Evolutionary conservation across 2,113 vertebrate genomes (phyloP), one percentile per base, ranked within the genome.

Genomic region (Alces alces): DNA sequence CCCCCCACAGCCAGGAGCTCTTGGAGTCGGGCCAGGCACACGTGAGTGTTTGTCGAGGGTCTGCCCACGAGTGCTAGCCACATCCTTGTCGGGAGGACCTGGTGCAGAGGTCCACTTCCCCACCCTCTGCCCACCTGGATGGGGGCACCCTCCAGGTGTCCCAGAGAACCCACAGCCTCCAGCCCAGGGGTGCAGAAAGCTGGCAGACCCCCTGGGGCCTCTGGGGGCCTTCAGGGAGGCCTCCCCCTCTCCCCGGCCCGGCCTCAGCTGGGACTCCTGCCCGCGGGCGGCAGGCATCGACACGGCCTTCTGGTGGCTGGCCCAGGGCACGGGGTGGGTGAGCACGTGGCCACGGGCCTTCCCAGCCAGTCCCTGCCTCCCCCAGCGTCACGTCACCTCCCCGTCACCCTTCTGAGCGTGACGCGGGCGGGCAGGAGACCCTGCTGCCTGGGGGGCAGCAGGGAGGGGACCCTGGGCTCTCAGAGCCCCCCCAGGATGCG

Each of bases 381-480:
- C 3, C 5, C 13, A 2, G 17, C 27, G 7, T 19, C 52, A 4
- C 1, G 2, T 64, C 25, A 36, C 47, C 39, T 23, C 9, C 8
- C 8, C 0, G 25, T 19, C 2, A 0, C 28, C 13, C 36, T 39
- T 30, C 39, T 7, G 14, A 70, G 2, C 1, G 0, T 7, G n/a
- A 4, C 0, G 1, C 4, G 17, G 39, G 1, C 12, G 2, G 19
- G 7, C 0, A 1, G 50, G 33, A 14, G 5, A 0, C 2, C 2
- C 55, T 52, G 16, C n/a, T 6, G 2, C 79, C 33, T 33, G 43
- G 28, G 23, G 15, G 0, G 13, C 33, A 0, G 19, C 1, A 0
- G 12, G 15, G 47, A 43, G 43, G 54, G 70, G 7, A 14, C 50
- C 23, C 15, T 1, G 23, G 28, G 60, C 52, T 36, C 78, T 21